phyloP scores from a whole-genome alignment of 2,797 vertebrate genomes.

The Caiman crocodilus region DNA sequence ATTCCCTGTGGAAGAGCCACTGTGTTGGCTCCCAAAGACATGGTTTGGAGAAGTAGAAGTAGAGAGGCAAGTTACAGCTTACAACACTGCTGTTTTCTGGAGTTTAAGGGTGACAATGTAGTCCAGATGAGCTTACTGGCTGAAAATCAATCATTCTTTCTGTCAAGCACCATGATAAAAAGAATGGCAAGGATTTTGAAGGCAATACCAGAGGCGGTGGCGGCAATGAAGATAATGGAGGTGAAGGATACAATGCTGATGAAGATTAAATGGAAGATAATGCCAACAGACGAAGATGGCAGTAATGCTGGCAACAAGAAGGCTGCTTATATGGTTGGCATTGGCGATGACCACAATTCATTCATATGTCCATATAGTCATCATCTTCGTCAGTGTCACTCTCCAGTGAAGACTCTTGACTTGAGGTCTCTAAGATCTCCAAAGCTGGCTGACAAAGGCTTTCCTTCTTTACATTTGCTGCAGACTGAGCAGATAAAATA shows the following conservation, averaged over 20 bases:
- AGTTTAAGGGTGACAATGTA: not conserved
- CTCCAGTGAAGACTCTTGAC: constrained; percentile 98
- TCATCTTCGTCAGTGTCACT: constrained; percentile 97
- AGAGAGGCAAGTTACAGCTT: constrained; percentile 43
- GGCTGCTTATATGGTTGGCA: constrained; percentile 63
- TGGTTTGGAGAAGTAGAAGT: constrained; percentile 51
- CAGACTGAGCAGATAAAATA: constrained; percentile 97
- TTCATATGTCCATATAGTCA: constrained; percentile 94
- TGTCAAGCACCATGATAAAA: constrained; percentile 56
- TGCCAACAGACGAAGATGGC: constrained; percentile 45
- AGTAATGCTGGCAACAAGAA: constrained; percentile 48
- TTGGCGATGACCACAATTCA: constrained; percentile 56
- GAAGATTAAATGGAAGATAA: constrained; percentile 53
- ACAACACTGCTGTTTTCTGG: constrained; percentile 35
- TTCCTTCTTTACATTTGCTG: constrained; percentile 98
- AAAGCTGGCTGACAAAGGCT: constrained; percentile 94
- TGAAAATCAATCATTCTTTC: constrained; percentile 42
- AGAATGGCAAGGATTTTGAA: constrained; percentile 53
- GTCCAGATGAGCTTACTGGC: constrained; percentile 41
- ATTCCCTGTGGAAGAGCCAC: constrained; percentile 14
- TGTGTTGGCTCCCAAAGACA: constrained; percentile 36
- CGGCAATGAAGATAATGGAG: constrained; percentile 54
- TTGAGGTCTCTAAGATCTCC: constrained; percentile 97
- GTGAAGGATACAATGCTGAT: constrained; percentile 39
- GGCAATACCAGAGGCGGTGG: constrained; percentile 61